Evolutionary conservation across 2,888 invertebrate genomes (phyloP).

Genomic region (Tipula vernalis): DNA sequence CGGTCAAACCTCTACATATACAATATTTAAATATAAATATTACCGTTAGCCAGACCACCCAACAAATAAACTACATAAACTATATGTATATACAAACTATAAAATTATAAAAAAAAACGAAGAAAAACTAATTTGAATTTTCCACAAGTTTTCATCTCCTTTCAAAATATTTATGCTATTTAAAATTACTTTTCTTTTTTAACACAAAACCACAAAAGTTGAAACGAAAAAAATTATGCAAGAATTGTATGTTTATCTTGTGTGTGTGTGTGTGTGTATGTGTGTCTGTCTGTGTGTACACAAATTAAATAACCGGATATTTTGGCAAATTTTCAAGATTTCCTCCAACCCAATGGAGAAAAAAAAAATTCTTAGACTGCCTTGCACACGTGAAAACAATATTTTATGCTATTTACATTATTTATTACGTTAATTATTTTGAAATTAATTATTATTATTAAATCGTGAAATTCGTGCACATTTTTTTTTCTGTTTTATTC

Average conservation of each 20-base stretch:
- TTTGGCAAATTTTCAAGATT: neutral
- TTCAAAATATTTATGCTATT: slow-evolving; percentile 4
- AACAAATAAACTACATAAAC: neutral
- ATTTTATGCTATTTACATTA: neutral
- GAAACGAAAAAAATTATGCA: neutral
- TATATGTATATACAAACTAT: neutral
- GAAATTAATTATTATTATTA: neutral
- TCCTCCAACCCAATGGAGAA: neutral
- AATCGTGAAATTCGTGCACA: neutral
- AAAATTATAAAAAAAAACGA: neutral
- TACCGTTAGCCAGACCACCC: neutral
- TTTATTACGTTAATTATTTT: neutral
- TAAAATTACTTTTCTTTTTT: neutral
- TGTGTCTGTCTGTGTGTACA: neutral
- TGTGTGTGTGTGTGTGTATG: too few species aligned
- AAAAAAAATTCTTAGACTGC: neutral
- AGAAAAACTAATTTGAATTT: neutral
- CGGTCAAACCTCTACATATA: neutral
- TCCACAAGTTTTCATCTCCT: slow-evolving; percentile 4
- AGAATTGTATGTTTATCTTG: neutral
- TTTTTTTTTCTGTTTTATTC: neutral
- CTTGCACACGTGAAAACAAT: neutral
- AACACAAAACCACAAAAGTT: neutral
- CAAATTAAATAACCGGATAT: neutral
- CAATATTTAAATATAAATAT: neutral